Conservation (phyloP, 2,888 invertebrate species). For the Endotricha flammealis region DNA sequence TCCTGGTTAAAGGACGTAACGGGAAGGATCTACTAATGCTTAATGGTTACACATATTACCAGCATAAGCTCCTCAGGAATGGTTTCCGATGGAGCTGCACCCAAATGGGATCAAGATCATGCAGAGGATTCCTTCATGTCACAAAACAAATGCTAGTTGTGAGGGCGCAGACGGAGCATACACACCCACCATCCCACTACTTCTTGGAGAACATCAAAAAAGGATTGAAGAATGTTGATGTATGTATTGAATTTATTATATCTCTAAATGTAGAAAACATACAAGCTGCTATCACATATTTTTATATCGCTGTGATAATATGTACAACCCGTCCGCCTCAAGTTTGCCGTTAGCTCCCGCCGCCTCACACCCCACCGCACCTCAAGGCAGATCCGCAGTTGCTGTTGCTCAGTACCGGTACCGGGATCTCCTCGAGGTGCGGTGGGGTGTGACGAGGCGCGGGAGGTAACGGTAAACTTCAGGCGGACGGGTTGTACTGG, state of each 20-base stretch:
- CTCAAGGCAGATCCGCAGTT: too few relatives aligned
- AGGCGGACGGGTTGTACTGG: too few relatives aligned
- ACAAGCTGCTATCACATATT: too few relatives aligned
- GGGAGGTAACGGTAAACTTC: too few relatives aligned
- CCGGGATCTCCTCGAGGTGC: too few relatives aligned
- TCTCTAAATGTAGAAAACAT: background rate
- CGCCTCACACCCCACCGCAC: too few relatives aligned
- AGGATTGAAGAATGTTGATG: background rate
- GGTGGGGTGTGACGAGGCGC: too few relatives aligned
- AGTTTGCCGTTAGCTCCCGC: too few relatives aligned
- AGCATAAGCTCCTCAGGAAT: conserved; percentile 61
- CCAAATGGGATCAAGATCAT: conserved; percentile 69
- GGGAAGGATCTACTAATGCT: conserved; percentile 65
- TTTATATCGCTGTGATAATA: too few relatives aligned
- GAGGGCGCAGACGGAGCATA: conserved; percentile 59
- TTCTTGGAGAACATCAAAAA: conserved; percentile 31
- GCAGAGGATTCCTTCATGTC: conserved; percentile 64
- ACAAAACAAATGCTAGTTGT: conserved; percentile 60
- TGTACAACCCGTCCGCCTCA: too few relatives aligned
- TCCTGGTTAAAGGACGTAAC: conserved; percentile 62
- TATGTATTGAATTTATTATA: conserved; percentile 4
- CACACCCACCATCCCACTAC: conserved; percentile 61
- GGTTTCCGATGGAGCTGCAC: conserved; percentile 72
- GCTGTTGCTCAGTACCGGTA: too few relatives aligned
- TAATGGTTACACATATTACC: conserved; percentile 68